Percentiles rank a stretch among this genome's conserved stretches.
phyloP scores from a whole-genome alignment of 1,140 invertebrate species.

The Pentalonia nigronervosa region DNA sequence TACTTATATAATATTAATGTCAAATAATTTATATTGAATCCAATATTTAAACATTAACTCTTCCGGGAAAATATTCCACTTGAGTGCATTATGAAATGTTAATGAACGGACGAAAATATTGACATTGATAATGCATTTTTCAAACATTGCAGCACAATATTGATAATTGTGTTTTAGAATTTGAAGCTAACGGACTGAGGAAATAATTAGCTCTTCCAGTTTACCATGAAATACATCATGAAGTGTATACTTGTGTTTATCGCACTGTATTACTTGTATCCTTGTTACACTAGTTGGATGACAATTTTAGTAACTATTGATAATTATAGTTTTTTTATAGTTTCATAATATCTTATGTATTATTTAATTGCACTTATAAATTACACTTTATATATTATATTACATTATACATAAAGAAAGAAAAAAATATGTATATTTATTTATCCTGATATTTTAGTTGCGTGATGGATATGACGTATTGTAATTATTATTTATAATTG shows the following conservation, averaged over 20 bases:
- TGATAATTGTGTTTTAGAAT: background rate
- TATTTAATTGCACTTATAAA: no score
- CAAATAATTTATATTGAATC: background rate
- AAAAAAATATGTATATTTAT: no score
- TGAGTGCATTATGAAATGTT: no score
- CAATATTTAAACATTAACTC: background rate
- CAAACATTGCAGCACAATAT: background rate
- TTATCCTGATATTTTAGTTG: no score
- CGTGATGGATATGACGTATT: background rate
- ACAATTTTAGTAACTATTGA: background rate
- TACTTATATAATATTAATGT: background rate
- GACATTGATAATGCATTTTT: background rate
- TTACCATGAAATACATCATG: background rate
- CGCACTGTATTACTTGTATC: background rate
- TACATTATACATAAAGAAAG: no score
- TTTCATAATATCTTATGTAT: no score
- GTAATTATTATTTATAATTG: background rate
- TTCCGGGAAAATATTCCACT: no score
- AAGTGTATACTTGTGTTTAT: background rate
- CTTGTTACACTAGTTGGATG: background rate
- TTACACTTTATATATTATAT: no score
- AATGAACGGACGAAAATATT: background rate
- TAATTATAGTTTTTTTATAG: no score
- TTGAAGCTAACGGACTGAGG: background rate
- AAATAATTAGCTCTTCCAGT: background rate